Percentiles rank a stretch among this genome's conserved stretches.
phyloP scores from a whole-genome alignment of 2,888 invertebrate genomes.

The Molanna angustata region DNA sequence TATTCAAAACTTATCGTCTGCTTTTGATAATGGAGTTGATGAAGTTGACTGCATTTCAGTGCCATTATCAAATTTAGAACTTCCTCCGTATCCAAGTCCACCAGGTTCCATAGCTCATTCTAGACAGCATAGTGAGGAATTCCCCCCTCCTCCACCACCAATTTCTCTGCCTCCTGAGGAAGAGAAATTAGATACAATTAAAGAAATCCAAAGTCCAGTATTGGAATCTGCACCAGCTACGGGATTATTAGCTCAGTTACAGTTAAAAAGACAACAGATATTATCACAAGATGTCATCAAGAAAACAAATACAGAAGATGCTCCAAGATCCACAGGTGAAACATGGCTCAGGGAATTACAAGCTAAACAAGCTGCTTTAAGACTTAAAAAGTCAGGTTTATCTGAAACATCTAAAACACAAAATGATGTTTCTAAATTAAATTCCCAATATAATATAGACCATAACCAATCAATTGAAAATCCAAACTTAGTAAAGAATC shows the following conservation, averaged over 20 bases:
- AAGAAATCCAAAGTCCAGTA: background rate
- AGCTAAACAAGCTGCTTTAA: slow-evolving; percentile 66
- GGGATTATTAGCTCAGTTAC: slow-evolving; percentile 60
- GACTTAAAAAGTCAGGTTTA: slow-evolving; percentile 46
- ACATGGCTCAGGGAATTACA: slow-evolving; percentile 78
- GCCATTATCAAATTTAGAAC: slow-evolving; percentile 48
- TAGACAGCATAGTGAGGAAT: slow-evolving; percentile 83
- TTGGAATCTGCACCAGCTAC: slow-evolving; percentile 39
- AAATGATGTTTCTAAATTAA: slow-evolving; percentile 24
- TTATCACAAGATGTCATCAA: slow-evolving; percentile 48
- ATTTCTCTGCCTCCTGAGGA: slow-evolving; percentile 67
- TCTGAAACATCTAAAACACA: slow-evolving; percentile 38
- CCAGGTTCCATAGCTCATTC: slow-evolving; percentile 76
- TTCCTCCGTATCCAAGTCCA: slow-evolving; percentile 81
- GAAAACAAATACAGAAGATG: slow-evolving; percentile 41
- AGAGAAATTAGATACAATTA: slow-evolving; percentile 33
- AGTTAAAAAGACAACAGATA: slow-evolving; percentile 63
- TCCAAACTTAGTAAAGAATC: slow-evolving; percentile 46
- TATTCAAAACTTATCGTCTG: slow-evolving; percentile 46
- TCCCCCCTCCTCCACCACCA: slow-evolving; percentile 84
- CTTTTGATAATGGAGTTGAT: slow-evolving; percentile 56
- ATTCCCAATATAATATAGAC: slow-evolving; percentile 12
- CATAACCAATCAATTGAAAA: slow-evolving; percentile 27
- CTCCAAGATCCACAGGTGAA: slow-evolving; percentile 48
- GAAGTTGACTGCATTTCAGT: slow-evolving; percentile 63